Evolutionary conservation across 2,797 vertebrate species (phyloP).

Genomic region (Arctocebus calabarensis): DNA sequence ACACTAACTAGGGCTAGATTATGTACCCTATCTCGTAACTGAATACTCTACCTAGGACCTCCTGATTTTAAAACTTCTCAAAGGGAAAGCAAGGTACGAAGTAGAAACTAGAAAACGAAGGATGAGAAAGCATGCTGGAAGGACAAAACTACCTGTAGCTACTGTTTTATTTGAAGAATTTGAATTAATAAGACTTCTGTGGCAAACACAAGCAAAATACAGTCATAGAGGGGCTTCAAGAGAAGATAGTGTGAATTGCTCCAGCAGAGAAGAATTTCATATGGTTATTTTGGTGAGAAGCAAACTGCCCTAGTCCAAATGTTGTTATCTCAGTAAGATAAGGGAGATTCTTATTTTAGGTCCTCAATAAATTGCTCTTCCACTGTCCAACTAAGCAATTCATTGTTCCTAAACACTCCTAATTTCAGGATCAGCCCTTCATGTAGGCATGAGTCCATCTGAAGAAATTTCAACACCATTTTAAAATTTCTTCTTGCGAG

Average conservation of each 20-base stretch:
- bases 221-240: not conserved
- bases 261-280: not conserved
- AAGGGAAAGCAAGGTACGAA: not conserved
- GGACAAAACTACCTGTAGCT: not conserved
- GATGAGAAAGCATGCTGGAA: not conserved
- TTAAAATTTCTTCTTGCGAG: conserved; percentile 16
- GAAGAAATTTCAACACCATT: conserved; percentile 54
- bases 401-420: not conserved
- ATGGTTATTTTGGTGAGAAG: not conserved
- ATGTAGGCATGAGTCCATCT: not conserved
- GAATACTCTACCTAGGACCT: not conserved
- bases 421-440: conserved; percentile 26
- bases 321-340: not conserved
- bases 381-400: not conserved
- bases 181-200: conserved; percentile 8
- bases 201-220: not conserved
- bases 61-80: not conserved
- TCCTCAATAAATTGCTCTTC: conserved; percentile 14
- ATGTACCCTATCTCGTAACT: not conserved
- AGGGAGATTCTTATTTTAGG: not conserved
- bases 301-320: not conserved
- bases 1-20: not conserved
- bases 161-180: not conserved
- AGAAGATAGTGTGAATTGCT: not conserved
- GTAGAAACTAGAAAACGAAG: conserved; percentile 13